Conservation (phyloP, 2,888 invertebrate species). For the Oithona nana region DNA sequence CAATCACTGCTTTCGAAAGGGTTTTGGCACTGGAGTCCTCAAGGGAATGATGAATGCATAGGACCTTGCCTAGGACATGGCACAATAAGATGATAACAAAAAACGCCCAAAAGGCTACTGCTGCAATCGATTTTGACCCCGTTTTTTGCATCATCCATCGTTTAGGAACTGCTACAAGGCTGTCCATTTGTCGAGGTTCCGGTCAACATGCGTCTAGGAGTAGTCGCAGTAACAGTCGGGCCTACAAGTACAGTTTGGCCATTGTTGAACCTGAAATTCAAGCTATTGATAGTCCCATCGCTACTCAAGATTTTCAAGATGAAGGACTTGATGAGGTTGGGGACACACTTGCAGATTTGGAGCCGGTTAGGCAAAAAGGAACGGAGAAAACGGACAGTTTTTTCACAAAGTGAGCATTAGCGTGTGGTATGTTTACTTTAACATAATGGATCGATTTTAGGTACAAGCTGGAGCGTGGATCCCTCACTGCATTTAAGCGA, state of each 20-base stretch:
- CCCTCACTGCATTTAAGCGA: conserved; percentile 12
- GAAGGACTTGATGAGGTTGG: background rate
- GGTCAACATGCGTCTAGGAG: no score
- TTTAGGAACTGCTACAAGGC: background rate
- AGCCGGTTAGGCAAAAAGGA: background rate
- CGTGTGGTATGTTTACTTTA: no score
- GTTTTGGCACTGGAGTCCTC: no score
- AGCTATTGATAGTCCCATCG: background rate
- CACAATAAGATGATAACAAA: no score
- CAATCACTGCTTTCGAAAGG: no score
- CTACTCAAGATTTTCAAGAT: background rate
- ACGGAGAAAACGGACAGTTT: background rate
- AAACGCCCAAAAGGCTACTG: no score
- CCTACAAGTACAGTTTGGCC: background rate
- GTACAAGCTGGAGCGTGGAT: conserved; percentile 11
- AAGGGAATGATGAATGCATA: no score
- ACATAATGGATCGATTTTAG: no score
- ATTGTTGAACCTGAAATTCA: background rate
- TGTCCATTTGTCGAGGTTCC: background rate
- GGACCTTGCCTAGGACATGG: no score
- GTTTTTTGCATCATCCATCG: no score
- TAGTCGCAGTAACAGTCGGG: background rate
- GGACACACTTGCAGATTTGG: background rate
- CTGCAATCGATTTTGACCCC: no score
- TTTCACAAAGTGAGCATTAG: background rate